Conservation (phyloP, 1,140 invertebrate genomes). For the Apocrypta bakeri region DNA sequence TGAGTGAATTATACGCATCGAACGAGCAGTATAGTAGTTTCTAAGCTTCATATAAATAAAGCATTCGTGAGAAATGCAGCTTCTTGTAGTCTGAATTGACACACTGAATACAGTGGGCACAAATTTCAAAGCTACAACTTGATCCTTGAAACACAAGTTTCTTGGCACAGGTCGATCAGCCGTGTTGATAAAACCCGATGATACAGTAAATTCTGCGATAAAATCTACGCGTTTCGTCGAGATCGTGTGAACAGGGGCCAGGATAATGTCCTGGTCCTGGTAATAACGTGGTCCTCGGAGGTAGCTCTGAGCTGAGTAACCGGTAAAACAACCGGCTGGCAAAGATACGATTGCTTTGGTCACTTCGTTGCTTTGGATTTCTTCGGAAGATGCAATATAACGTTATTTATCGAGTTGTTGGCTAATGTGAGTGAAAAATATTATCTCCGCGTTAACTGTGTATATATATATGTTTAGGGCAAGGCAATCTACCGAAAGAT, state of each 20-base stretch:
- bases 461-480: constrained; percentile 42
- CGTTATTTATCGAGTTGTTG: too few species aligned
- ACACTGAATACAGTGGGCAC: constrained; percentile 77
- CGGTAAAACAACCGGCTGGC: constrained; percentile 74
- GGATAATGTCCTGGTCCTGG: constrained; percentile 79
- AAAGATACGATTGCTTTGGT: constrained; percentile 74
- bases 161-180: constrained; percentile 79
- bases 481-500: constrained; percentile 39
- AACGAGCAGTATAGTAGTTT: too few species aligned
- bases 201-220: neutral
- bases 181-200: constrained; percentile 79
- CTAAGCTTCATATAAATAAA: too few species aligned
- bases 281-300: constrained; percentile 78
- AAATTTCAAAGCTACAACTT: constrained; percentile 78
- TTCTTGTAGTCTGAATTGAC: constrained; percentile 77
- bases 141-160: constrained; percentile 82
- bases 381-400: constrained; percentile 21
- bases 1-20: too few species aligned
- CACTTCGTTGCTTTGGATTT: neutral
- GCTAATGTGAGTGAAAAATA: too few species aligned
- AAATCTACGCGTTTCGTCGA: constrained; percentile 75
- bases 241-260: constrained; percentile 84
- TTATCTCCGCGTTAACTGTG: too few species aligned
- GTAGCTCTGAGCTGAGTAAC: constrained; percentile 72
- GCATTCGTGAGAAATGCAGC: too few species aligned